Evolutionary conservation across 2,797 vertebrate species (phyloP).

Genomic region (Emys orbicularis): DNA sequence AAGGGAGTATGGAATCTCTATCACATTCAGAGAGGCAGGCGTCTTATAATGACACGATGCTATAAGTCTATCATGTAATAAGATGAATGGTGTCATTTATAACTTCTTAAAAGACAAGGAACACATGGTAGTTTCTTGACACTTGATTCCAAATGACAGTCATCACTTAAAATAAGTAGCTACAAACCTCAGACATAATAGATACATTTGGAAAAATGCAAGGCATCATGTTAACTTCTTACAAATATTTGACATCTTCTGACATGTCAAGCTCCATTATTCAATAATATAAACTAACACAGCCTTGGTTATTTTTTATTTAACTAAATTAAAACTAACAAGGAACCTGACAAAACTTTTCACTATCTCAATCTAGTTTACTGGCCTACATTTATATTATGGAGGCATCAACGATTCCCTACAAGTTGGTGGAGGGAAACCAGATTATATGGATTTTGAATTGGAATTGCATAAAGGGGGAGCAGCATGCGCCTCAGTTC

Average conservation of each 20-base stretch:
- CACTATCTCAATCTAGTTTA: neutral
- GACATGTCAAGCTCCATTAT: constrained; percentile 35
- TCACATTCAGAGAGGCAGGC: neutral
- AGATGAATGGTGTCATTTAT: constrained; percentile 63
- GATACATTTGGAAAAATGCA: constrained; percentile 46
- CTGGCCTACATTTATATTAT: neutral
- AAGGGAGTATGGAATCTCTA: neutral
- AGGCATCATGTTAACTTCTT: constrained; percentile 19
- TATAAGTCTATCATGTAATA: constrained; percentile 62
- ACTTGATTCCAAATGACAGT: constrained; percentile 51
- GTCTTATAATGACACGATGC: constrained; percentile 42
- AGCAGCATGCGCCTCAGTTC: neutral
- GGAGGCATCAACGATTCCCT: neutral
- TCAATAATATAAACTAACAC: constrained; percentile 29
- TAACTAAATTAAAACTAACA: neutral
- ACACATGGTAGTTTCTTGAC: constrained; percentile 58
- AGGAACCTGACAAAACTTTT: neutral
- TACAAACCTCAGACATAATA: constrained; percentile 59
- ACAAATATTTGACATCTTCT: constrained; percentile 64
- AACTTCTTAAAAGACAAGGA: constrained; percentile 67
- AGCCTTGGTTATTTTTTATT: neutral
- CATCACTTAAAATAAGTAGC: constrained; percentile 58
- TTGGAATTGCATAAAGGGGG: neutral
- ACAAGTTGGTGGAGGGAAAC: neutral
- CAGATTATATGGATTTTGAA: neutral